Evolutionary conservation across 2,888 invertebrate genomes (phyloP), one percentile per base, ranked within the genome.

Genomic region (Cecidostiba fungosa): DNA sequence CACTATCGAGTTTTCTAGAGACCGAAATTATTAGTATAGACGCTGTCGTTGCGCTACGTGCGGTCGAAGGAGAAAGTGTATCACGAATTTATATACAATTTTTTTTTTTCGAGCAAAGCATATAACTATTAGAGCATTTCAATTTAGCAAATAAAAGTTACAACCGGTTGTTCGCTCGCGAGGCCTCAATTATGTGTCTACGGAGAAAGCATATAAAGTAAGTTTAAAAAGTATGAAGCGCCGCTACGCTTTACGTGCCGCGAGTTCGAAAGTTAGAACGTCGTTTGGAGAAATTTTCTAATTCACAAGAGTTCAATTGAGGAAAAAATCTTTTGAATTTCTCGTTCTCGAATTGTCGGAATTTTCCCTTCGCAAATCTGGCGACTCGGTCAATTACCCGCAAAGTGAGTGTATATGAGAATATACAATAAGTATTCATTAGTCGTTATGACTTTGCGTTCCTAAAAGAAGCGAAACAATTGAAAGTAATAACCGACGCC

Each of bases 151-250:
- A 85, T 85, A 85, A 85, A 81, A 83, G 73, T 83, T 78, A 74
- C 69, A 73, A 85, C 80, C 84, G 76, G 84, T 85, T 84, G 78
- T 86, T 86, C 77, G 84, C 74, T 78, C 54, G 32, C 43, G 72
- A 79, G 77, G 72, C 83, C 77, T 83, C 87, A 80, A 87, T 87
- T 85, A 87, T 77, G 26, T 29, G 29, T 50, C 73, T 66, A 47
- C 62, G 77, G 87, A 82, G 85, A 85, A 87, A 87, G 87, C 85
- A 85, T 79, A 74, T 62, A 85, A 86, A 84, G 54, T 83, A 70
- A 80, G 54, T 82, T 59, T 5, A 36, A 77, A 81, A 80, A 80
- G 59, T 50, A 69, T 23, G 77, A 39, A 43, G 77, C 81, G 43
- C 77, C 81, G 70, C 77, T n/a, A 19, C 54, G 26, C 16, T 26